Evolutionary conservation across 1,140 invertebrate species (phyloP).

Genomic region (Holotrichia oblita): DNA sequence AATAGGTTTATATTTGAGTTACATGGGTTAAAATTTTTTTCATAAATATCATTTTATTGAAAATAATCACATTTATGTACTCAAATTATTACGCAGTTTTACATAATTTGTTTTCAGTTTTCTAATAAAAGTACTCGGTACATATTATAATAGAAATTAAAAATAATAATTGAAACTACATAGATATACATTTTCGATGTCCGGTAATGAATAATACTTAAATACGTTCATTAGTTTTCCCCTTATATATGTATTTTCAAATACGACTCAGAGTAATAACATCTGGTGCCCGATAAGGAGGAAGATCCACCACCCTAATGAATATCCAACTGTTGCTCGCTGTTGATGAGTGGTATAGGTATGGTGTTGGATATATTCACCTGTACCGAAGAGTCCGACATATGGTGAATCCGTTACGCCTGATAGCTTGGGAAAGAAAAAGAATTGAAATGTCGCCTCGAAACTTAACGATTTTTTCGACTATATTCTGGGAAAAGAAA

Average conservation of each 20-base stretch:
- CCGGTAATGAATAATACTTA: no score
- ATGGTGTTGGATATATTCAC: conserved; percentile 27
- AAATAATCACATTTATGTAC: no score
- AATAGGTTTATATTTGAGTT: no score
- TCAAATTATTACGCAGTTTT: no score
- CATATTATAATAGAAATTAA: no score
- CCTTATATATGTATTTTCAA: not conserved
- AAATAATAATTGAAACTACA: no score
- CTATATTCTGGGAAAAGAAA: not conserved
- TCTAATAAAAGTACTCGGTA: no score
- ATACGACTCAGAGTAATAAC: not conserved
- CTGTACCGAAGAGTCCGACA: conserved; percentile 17
- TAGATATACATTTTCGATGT: no score
- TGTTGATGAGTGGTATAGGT: conserved; percentile 28
- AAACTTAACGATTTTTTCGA: conserved; percentile 31
- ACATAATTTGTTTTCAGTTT: no score
- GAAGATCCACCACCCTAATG: conserved; percentile 32
- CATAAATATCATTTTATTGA: no score
- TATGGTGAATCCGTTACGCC: conserved; percentile 40
- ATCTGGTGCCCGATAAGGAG: conserved; percentile 21
- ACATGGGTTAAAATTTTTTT: no score
- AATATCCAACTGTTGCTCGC: conserved; percentile 34
- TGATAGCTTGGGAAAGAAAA: conserved; percentile 39
- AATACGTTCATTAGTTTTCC: no score
- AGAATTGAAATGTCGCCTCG: conserved; percentile 21